phyloP scores from a whole-genome alignment of 92 coral and sea anemone genomes.

The Umimayanthus kanabou region DNA sequence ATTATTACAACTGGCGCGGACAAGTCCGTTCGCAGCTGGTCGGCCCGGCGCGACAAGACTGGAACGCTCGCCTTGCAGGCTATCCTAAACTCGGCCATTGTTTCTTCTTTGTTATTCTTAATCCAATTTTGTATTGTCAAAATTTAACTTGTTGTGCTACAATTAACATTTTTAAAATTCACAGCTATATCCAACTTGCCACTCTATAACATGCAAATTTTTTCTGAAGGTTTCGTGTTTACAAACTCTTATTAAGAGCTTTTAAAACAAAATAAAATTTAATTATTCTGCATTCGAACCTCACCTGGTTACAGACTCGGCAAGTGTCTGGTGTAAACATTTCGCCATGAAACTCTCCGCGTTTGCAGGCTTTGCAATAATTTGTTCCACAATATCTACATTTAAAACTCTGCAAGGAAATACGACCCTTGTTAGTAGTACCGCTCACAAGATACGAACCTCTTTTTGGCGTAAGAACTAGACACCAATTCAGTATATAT shows the following conservation, averaged over 20 bases:
- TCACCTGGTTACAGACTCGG: slow-evolving; percentile 85
- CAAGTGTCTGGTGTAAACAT: slow-evolving; percentile 70
- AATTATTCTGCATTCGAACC: not conserved
- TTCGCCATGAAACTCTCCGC: slow-evolving; percentile 87
- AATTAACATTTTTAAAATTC: not conserved
- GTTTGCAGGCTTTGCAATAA: slow-evolving; percentile 81
- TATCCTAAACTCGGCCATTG: not conserved
- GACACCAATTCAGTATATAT: too few species aligned
- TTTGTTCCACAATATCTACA: slow-evolving; percentile 86
- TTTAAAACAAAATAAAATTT: not conserved
- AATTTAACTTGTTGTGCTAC: too few species aligned
- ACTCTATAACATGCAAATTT: too few species aligned
- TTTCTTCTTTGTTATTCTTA: too few species aligned
- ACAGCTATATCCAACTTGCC: too few species aligned
- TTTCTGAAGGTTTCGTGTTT: too few species aligned
- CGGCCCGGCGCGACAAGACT: too few species aligned
- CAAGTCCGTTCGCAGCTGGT: too few species aligned
- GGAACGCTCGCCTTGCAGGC: too few species aligned
- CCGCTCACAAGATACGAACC: not conserved
- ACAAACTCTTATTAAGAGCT: not conserved
- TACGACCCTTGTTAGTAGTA: not conserved
- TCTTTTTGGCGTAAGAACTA: too few species aligned
- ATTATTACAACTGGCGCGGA: too few species aligned
- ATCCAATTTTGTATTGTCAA: too few species aligned
- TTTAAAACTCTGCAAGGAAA: slow-evolving; percentile 66